These are phyloP conservation scores for Cynodonichthys magdalenae DNA, from an alignment of 2,797 vertebrate species.

Conservation along the genomic window DNA sequence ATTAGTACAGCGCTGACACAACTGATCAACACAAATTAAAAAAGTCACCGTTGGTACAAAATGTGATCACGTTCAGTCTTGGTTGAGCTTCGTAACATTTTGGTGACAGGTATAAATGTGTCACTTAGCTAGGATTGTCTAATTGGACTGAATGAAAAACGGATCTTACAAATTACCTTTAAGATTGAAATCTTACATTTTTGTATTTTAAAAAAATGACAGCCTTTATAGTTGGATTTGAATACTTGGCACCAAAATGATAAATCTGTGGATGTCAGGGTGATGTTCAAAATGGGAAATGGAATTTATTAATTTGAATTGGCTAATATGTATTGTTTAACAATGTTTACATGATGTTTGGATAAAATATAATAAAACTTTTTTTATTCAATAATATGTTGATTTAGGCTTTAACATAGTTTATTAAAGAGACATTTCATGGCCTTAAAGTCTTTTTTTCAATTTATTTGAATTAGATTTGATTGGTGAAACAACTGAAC, in stretches of 20 bases:
- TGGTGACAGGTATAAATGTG: neutral
- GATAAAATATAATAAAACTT: neutral
- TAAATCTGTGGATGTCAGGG: neutral
- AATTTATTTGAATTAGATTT: too few relatives aligned
- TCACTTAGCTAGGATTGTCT: neutral
- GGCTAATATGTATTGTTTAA: too few relatives aligned
- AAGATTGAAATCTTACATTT: neutral
- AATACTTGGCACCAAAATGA: neutral
- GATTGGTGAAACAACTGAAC: too few relatives aligned
- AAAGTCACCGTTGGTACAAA: neutral
- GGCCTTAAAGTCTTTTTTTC: neutral
- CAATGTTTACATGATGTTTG: neutral
- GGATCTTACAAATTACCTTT: neutral
- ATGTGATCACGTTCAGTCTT: slow-evolving; percentile 2
- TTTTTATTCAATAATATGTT: neutral
- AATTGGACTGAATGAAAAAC: neutral
- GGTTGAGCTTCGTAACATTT: neutral
- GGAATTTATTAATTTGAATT: neutral
- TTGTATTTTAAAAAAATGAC: neutral
- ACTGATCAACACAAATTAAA: neutral
- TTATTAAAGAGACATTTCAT: too few relatives aligned
- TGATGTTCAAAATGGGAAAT: neutral
- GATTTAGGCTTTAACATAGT: too few relatives aligned
- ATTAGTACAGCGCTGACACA: neutral
- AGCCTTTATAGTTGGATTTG: neutral